Evolutionary conservation across 2,113 vertebrate species (phyloP).

Genomic region (Myocastor coypus): DNA sequence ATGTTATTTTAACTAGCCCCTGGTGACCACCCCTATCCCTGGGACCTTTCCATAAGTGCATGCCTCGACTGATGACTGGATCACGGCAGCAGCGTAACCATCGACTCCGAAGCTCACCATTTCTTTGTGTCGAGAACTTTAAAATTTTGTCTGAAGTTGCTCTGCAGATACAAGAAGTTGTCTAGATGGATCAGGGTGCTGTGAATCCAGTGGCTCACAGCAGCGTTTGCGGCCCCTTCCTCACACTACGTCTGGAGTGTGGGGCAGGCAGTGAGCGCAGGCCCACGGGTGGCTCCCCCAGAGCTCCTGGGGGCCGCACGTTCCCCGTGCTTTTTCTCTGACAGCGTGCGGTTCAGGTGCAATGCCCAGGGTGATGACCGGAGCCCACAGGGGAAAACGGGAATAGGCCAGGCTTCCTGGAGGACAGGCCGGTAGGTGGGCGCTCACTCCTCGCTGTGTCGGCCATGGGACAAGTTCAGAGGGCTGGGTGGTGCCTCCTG

Average conservation of each 20-base stretch:
- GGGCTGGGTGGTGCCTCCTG: accelerated
- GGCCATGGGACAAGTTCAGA: not conserved
- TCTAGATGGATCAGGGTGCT: accelerated
- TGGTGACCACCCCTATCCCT: not conserved
- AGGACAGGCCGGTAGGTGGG: too few species aligned
- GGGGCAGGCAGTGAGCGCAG: not conserved
- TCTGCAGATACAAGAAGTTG: not conserved
- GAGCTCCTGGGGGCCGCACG: not conserved
- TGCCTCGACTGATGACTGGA: not conserved
- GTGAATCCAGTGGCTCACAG: not conserved
- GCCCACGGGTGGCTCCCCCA: not conserved
- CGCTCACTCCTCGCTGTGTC: not conserved
- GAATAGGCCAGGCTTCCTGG: accelerated
- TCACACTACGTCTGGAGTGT: too few species aligned
- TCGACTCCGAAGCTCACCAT: not conserved
- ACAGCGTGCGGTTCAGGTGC: not conserved
- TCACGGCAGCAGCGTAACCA: not conserved
- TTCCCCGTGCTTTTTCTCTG: not conserved
- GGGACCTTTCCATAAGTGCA: not conserved
- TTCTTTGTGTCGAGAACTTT: not conserved
- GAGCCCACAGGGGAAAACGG: not conserved
- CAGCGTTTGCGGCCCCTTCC: too few species aligned
- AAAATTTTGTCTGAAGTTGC: too few species aligned
- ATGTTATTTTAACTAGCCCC: not conserved
- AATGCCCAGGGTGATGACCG: not conserved